These are phyloP conservation scores for Arrhopalites spinosus DNA, from an alignment of 2,888 invertebrate species.

Conservation along the genomic window DNA sequence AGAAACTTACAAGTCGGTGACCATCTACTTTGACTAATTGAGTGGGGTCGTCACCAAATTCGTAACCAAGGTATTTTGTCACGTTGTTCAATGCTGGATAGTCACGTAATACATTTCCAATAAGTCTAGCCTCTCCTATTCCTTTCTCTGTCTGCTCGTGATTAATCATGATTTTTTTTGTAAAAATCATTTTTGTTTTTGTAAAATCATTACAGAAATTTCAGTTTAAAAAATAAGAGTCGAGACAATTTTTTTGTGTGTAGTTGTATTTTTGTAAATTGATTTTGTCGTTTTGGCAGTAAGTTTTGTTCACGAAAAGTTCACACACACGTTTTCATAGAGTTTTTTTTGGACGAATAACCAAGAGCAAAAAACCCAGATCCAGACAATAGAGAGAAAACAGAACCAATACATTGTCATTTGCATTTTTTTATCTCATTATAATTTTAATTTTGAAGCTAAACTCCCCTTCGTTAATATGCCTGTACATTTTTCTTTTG, in stretches of 20 bases:
- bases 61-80: constrained; percentile 54
- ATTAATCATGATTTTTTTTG: neutral
- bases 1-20: constrained; percentile 54
- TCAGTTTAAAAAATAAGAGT: too few relatives aligned
- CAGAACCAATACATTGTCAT: constrained; percentile 23
- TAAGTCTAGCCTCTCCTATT: constrained; percentile 49
- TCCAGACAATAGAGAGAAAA: constrained; percentile 22
- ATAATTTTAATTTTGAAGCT: neutral
- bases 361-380: constrained; percentile 29
- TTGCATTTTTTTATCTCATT: neutral
- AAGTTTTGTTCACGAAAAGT: constrained; percentile 11
- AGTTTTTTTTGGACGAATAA: constrained; percentile 28
- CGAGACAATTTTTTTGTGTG: neutral
- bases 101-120: constrained; percentile 49
- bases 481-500: neutral
- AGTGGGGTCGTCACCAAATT: constrained; percentile 54
- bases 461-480: too few relatives aligned
- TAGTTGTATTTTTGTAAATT: neutral
- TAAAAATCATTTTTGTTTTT: neutral
- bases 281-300: neutral
- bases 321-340: constrained; percentile 21
- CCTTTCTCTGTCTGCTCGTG: constrained; percentile 14
- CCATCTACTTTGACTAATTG: constrained; percentile 55
- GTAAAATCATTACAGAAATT: neutral
- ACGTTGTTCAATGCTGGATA: constrained; percentile 49